phyloP scores from a whole-genome alignment of 2,888 invertebrate species.

The Cerastoderma edule region DNA sequence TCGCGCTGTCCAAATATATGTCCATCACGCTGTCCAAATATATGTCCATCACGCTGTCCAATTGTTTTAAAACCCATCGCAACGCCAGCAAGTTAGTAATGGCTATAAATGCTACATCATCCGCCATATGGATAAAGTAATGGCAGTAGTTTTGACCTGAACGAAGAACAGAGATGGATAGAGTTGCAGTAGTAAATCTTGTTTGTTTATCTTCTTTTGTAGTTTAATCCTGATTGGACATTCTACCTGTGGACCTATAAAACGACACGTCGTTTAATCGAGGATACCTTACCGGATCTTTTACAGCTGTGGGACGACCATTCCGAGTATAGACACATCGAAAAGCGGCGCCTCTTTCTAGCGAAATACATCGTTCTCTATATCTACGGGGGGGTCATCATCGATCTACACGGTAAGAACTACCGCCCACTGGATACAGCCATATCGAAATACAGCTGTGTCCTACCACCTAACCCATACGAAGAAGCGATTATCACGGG shows the following conservation, averaged over 20 bases:
- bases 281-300: neutral
- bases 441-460: slow-evolving; percentile 20
- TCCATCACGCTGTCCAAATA: neutral
- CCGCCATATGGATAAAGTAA: too few species aligned
- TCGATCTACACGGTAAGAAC: slow-evolving; percentile 10
- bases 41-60: neutral
- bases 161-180: too few species aligned
- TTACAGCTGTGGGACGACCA: slow-evolving; percentile 29
- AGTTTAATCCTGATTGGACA: slow-evolving; percentile 26
- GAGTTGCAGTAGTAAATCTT: too few species aligned
- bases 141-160: too few species aligned
- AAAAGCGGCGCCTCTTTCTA: slow-evolving; percentile 2
- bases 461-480: slow-evolving; percentile 23
- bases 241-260: slow-evolving; percentile 27
- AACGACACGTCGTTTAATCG: slow-evolving; percentile 10
- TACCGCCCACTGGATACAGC: slow-evolving; percentile 17
- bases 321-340: neutral
- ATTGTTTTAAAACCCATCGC: neutral
- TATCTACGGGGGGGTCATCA: slow-evolving; percentile 21
- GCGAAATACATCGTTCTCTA: slow-evolving; percentile 22
- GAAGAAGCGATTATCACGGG: slow-evolving; percentile 11
- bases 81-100: neutral
- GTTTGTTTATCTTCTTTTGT: slow-evolving; percentile 6
- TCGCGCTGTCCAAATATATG: too few species aligned
- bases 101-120: neutral